Conservation (phyloP, 2,888 invertebrate genomes). For the Polymixis lichenea region DNA sequence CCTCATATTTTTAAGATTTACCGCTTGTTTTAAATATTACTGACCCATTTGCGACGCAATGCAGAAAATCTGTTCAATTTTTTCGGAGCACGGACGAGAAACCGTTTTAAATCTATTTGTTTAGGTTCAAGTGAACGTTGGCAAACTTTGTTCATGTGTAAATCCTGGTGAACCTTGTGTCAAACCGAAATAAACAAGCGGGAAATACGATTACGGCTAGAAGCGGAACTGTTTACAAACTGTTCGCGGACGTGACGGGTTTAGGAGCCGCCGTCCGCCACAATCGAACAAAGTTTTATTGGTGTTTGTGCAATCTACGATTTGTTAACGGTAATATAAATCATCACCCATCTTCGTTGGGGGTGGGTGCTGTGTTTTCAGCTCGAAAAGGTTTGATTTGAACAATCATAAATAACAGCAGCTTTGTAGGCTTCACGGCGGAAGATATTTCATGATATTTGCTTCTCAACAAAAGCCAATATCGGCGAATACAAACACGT, state of each 20-base stretch:
- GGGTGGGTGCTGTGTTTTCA: constrained; percentile 15
- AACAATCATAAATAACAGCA: constrained; percentile 61
- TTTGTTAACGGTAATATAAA: constrained; percentile 74
- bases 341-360: constrained; percentile 64
- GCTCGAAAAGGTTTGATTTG: constrained; percentile 55
- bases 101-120: constrained; percentile 63
- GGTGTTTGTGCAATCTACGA: constrained; percentile 72
- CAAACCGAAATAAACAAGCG: constrained; percentile 83
- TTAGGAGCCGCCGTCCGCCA: constrained; percentile 62
- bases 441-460: constrained; percentile 79
- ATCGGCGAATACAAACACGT: constrained; percentile 83
- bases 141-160: constrained; percentile 73
- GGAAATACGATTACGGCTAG: constrained; percentile 82
- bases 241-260: constrained; percentile 77
- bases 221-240: constrained; percentile 85
- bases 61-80: constrained; percentile 64
- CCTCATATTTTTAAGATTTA: constrained; percentile 78
- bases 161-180: constrained; percentile 76
- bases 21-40: constrained; percentile 74
- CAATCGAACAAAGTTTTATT: constrained; percentile 75
- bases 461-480: constrained; percentile 82
- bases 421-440: constrained; percentile 61
- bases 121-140: constrained; percentile 71
- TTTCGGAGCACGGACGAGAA: constrained; percentile 49
- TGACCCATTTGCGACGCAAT: constrained; percentile 67